phyloP scores from a whole-genome alignment of 2,888 invertebrate species.

The Pecten maximus region DNA sequence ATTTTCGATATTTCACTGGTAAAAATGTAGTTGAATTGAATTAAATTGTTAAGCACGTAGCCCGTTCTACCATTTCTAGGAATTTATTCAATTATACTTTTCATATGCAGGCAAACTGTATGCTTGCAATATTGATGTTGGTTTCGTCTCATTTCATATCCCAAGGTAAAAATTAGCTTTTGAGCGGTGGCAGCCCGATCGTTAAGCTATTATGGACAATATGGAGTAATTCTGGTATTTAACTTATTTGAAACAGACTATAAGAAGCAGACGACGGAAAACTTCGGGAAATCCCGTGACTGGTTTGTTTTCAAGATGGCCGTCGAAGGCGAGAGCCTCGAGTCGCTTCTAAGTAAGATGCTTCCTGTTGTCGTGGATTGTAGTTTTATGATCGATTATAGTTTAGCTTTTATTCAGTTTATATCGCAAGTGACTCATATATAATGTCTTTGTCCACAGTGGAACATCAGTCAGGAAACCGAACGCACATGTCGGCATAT shows the following conservation, averaged over 20 bases:
- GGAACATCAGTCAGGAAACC: neutral
- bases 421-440: neutral
- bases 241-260: constrained; percentile 44
- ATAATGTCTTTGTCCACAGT: neutral
- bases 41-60: no score
- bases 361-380: neutral
- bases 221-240: neutral
- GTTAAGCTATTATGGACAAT: no score
- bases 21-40: no score
- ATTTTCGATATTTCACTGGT: no score
- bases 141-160: no score
- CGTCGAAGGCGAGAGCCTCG: constrained; percentile 52
- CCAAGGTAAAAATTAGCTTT: no score
- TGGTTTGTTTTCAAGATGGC: constrained; percentile 49
- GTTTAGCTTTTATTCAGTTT: neutral
- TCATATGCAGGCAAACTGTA: no score
- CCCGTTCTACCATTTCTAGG: no score
- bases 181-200: no score
- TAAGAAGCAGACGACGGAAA: constrained; percentile 55
- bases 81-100: no score
- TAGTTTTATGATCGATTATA: neutral
- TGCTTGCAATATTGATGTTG: no score
- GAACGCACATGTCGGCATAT: constrained; percentile 28
- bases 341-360: constrained; percentile 49
- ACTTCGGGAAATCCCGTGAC: constrained; percentile 46